Percentiles rank a stretch among this genome's conserved stretches.
These are phyloP conservation scores for Zosterops lateralis DNA, from an alignment of 2,113 vertebrate species.

Conservation along the genomic window DNA sequence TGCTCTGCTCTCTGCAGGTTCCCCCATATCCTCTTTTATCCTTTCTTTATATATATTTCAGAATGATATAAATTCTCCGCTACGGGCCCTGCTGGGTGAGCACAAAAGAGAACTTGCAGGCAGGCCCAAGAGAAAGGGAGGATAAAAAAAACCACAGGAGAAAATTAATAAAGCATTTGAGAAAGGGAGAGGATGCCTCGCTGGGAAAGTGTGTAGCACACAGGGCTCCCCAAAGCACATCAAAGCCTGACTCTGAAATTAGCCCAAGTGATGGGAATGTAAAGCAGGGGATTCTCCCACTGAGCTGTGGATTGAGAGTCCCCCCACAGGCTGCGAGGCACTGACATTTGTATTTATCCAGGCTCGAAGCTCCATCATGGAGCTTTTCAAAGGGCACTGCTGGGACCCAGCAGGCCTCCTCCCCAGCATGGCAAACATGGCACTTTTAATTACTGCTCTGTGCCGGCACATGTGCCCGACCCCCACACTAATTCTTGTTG, in stretches of 20 bases:
- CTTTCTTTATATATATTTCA: conserved; percentile 50
- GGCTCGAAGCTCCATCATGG: conserved; percentile 36
- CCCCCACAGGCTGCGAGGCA: conserved; percentile 50
- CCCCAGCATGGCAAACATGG: conserved; percentile 55
- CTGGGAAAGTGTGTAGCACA: conserved; percentile 65
- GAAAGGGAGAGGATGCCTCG: conserved; percentile 53
- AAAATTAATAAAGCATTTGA: conserved; percentile 69
- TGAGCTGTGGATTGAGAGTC: conserved; percentile 63
- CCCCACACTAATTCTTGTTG: conserved; percentile 63
- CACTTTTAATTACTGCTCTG: conserved; percentile 62
- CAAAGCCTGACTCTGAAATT: conserved; percentile 70
- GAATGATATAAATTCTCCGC: conserved; percentile 51
- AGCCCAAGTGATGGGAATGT: conserved; percentile 61
- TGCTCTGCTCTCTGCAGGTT: conserved; percentile 33
- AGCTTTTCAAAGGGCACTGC: conserved; percentile 65
- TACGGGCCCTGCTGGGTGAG: conserved; percentile 4
- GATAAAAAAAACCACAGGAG: conserved; percentile 67
- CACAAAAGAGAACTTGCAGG: conserved; percentile 58
- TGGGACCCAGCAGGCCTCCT: conserved; percentile 62
- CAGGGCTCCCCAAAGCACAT: conserved; percentile 64
- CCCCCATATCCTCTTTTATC: conserved; percentile 51
- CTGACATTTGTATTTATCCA: conserved; percentile 66
- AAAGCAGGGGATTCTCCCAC: conserved; percentile 65
- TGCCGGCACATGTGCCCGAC: conserved; percentile 53
- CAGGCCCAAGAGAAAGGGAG: conserved; percentile 58